Conservation (phyloP, 2,797 vertebrate species). For the Myotis vivesi region DNA sequence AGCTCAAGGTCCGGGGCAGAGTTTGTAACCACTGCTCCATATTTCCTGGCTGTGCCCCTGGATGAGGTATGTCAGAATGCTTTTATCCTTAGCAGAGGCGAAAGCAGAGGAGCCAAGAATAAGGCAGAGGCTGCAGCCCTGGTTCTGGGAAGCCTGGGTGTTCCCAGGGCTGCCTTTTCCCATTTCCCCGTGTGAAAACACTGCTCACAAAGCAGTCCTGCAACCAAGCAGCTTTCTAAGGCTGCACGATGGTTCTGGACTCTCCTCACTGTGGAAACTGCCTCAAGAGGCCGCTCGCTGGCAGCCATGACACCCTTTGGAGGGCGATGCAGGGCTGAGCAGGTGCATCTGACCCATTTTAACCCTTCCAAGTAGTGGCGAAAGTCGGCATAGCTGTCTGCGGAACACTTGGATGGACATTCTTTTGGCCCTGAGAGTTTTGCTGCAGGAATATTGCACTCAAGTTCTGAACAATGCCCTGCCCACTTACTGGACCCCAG, state of each 20-base stretch:
- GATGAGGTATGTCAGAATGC: neutral
- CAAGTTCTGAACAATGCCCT: neutral
- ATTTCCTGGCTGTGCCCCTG: neutral
- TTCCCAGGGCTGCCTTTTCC: neutral
- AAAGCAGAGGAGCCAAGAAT: neutral
- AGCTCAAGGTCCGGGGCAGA: neutral
- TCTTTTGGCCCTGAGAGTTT: neutral
- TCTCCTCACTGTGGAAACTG: neutral
- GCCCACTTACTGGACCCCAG: neutral
- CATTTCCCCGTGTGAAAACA: neutral
- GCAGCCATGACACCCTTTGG: rapidly evolving
- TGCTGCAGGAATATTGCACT: neutral
- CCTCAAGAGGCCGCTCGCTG: neutral
- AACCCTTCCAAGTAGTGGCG: neutral
- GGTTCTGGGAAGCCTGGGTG: neutral
- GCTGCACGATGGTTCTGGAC: neutral
- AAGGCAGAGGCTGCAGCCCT: neutral
- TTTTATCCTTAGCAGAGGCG: neutral
- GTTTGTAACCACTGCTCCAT: neutral
- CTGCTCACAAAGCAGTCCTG: neutral
- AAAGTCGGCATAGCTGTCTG: neutral
- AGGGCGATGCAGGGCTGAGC: too few species aligned
- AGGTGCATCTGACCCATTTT: neutral
- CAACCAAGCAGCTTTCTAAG: neutral
- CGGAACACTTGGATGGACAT: neutral